Base-by-base conservation (phyloP, 2,113 vertebrate genomes). In the Indri indri region DNA sequence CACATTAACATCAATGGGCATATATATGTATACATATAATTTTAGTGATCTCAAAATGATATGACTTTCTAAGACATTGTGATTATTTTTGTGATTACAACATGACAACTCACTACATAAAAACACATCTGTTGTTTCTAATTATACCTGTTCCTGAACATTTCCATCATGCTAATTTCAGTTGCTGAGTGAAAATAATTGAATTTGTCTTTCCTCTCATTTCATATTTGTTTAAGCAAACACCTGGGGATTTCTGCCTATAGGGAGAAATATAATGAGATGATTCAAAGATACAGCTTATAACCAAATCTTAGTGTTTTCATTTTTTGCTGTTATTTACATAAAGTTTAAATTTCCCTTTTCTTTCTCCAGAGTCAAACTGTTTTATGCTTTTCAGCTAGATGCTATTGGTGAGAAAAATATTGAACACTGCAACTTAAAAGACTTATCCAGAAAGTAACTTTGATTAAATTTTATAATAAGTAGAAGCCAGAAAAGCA, bases 61-160 rank as follows among this genome's bases (percentile, higher is more conserved):
- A 89, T 65, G 73, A 85, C 61, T 97, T 74, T 76, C 42, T 87
- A 95, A 96, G 70, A 93, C 71, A 79, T 77, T 96, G 66, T 77
- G 91, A 93, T 92, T 94, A 93, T 95, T 98, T 97, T 70, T 95
- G 47, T 95, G 94, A 96, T 98, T 97, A 95, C 50, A 95, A 85
- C 70, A 88, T 84, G 83, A 66, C 80, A 97, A 81, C 65, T 93
- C 23, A 70, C 63, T 94, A 76, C 52, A 87, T 87, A 96, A 95
- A 96, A 94, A 80, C 86, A 91, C 88, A 96, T 98, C 95, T 97
- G 93, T 77, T 92, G 66, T 97, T 95, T 95, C 88, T 96, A 96
- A 96, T 97, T 97, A 97, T 92, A 97, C 63, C 65, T 97, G 16
- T 94, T 97, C 50, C 85, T 85, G 52, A 90, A 71, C 65, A 89